These are phyloP conservation scores for Ellobius talpinus DNA, from an alignment of 2,113 vertebrate genomes.

Conservation along the genomic window DNA sequence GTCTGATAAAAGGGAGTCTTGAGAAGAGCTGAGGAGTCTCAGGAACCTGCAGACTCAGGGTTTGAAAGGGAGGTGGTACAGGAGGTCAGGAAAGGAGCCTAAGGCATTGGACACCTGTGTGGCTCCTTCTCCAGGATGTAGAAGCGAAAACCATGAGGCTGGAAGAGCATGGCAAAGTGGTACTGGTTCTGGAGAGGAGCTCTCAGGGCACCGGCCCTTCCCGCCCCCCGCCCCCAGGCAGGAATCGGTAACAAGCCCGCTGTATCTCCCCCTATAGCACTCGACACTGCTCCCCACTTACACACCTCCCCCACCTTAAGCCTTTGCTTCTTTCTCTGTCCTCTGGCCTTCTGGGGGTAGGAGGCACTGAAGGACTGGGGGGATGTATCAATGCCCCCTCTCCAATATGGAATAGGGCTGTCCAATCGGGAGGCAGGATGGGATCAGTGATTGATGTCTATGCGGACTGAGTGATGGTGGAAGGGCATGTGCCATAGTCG, in stretches of 20 bases:
- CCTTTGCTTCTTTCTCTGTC: background rate
- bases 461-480: background rate
- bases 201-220: slow-evolving; percentile 80
- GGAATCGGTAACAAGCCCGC: slow-evolving; percentile 85
- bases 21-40: background rate
- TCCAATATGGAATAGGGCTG: background rate
- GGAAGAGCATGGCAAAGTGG: slow-evolving; percentile 95
- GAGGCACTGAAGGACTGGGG: background rate
- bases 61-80: background rate
- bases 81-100: too few species aligned
- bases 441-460: background rate
- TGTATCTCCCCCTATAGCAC: background rate
- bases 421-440: background rate
- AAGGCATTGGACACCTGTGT: background rate
- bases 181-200: slow-evolving; percentile 94
- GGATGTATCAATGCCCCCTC: background rate
- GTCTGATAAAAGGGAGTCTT: too few species aligned
- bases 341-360: background rate
- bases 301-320: background rate
- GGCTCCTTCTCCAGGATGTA: slow-evolving; percentile 89
- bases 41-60: background rate
- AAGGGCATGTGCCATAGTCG: fast-evolving
- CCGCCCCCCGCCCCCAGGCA: slow-evolving; percentile 75
- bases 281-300: background rate
- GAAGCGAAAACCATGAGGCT: slow-evolving; percentile 97